phyloP scores from a whole-genome alignment of 2,888 invertebrate genomes.

The Cynaeus angustus region DNA sequence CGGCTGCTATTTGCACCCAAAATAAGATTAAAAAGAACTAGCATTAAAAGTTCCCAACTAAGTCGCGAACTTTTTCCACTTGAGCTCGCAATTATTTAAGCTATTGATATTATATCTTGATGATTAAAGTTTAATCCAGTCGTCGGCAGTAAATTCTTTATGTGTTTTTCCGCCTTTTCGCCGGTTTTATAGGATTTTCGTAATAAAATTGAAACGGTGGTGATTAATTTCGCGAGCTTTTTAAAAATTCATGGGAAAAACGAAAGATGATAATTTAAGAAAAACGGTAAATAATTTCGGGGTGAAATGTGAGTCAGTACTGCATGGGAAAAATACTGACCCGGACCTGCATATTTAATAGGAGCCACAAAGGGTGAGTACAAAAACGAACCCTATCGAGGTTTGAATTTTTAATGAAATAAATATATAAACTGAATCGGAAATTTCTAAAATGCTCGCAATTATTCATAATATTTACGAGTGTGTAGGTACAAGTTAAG shows the following conservation, averaged over 20 bases:
- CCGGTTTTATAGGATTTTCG: slow-evolving; percentile 11
- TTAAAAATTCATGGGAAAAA: slow-evolving; percentile 9
- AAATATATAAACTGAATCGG: too few relatives aligned
- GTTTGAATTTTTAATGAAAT: too few relatives aligned
- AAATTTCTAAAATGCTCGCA: too few relatives aligned
- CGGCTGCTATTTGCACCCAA: slow-evolving; percentile 5
- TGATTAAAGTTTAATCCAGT: slow-evolving; percentile 40
- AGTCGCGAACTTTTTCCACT: slow-evolving; percentile 39
- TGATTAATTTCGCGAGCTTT: slow-evolving; percentile 12
- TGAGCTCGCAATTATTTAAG: slow-evolving; percentile 38
- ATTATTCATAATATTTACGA: background rate
- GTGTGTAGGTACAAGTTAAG: background rate
- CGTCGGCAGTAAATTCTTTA: slow-evolving; percentile 38
- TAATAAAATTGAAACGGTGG: slow-evolving; percentile 24
- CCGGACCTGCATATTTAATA: too few relatives aligned
- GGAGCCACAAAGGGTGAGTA: too few relatives aligned
- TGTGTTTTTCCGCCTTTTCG: slow-evolving; percentile 26
- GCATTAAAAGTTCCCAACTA: slow-evolving; percentile 39
- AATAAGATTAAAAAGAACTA: slow-evolving; percentile 35
- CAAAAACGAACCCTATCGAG: too few relatives aligned
- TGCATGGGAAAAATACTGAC: too few relatives aligned
- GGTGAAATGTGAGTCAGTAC: too few relatives aligned
- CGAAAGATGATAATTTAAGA: too few relatives aligned
- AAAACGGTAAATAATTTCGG: too few relatives aligned
- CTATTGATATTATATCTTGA: slow-evolving; percentile 40